Percentiles rank a stretch among this genome's conserved stretches.
Evolutionary conservation across 2,888 invertebrate species (phyloP).

Genomic region (Lumbricus terrestris): DNA sequence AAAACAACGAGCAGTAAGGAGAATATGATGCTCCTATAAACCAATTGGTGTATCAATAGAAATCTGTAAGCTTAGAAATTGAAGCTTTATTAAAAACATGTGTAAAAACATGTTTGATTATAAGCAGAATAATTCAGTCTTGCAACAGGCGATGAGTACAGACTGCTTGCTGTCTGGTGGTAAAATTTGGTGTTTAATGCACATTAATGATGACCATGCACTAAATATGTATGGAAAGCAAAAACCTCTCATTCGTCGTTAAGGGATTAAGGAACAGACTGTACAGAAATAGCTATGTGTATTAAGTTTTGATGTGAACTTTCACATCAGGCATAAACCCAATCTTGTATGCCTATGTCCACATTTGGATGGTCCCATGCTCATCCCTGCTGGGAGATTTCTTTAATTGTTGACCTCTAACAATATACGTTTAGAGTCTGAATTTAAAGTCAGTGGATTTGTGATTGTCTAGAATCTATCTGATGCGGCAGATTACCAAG

Average conservation of each 20-base stretch:
- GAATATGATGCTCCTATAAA: too few species aligned
- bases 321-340: not conserved
- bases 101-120: too few species aligned
- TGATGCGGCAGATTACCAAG: constrained; percentile 46
- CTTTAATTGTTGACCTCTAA: not conserved
- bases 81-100: too few species aligned
- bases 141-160: too few species aligned
- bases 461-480: constrained; percentile 41
- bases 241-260: too few species aligned
- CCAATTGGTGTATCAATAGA: too few species aligned
- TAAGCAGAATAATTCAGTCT: too few species aligned
- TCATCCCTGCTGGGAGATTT: not conserved
- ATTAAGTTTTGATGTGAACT: not conserved
- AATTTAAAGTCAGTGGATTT: not conserved
- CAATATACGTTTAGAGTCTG: not conserved
- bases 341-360: not conserved
- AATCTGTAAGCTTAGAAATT: too few species aligned
- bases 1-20: too few species aligned
- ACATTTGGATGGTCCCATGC: not conserved
- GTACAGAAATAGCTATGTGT: not conserved
- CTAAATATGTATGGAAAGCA: not conserved
- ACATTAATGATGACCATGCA: not conserved
- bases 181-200: too few species aligned
- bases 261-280: too few species aligned
- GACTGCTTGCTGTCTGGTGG: too few species aligned